Conservation (phyloP, 2,888 invertebrate species). For the Mimachlamys varia region DNA sequence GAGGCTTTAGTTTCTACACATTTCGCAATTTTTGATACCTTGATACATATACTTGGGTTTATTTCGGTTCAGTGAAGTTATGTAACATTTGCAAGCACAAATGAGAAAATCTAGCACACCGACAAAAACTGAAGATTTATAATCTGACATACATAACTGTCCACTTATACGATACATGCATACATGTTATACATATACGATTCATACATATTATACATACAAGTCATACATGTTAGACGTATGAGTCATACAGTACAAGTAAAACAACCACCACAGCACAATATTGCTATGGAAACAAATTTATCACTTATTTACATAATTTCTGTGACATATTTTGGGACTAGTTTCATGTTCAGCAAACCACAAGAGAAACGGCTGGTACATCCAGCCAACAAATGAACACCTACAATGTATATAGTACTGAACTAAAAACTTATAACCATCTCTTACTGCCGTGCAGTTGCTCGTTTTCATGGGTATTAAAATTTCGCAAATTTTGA, state of each 20-base stretch:
- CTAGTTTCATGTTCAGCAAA: conserved; percentile 34
- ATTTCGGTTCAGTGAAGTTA: too few species aligned
- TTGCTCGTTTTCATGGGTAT: not conserved
- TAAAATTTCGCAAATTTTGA: not conserved
- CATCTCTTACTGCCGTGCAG: not conserved
- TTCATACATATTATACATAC: too few species aligned
- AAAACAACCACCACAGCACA: conserved; percentile 6
- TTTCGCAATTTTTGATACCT: too few species aligned
- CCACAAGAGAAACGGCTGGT: not conserved
- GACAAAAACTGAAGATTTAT: not conserved
- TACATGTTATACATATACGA: not conserved
- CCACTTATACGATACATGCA: not conserved
- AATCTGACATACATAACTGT: not conserved
- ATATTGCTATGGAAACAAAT: not conserved
- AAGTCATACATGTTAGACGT: too few species aligned
- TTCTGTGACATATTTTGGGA: not conserved
- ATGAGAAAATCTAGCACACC: not conserved
- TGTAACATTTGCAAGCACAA: not conserved
- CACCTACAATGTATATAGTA: conserved; percentile 13
- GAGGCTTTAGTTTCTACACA: not conserved
- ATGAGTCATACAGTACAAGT: too few species aligned
- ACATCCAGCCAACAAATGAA: not conserved
- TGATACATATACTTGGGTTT: too few species aligned
- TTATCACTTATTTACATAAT: not conserved
- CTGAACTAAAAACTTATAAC: conserved; percentile 15